phyloP scores from a whole-genome alignment of 2,113 vertebrate species.

The Oreochromis spilurus region DNA sequence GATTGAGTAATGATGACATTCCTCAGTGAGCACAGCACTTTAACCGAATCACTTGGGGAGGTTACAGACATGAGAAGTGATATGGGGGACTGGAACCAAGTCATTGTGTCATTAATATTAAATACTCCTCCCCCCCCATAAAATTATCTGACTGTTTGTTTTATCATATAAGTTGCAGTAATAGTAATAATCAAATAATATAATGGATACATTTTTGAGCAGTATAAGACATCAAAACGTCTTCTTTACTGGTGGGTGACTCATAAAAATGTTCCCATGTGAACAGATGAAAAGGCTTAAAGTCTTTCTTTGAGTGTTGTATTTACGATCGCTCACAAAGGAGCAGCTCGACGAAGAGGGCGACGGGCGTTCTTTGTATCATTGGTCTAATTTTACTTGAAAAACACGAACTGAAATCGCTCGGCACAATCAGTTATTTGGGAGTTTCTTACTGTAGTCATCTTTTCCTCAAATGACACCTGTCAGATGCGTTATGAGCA shows the following conservation, averaged over 20 bases:
- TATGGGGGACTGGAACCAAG: background rate
- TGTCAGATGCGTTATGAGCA: constrained; percentile 31
- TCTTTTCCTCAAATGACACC: constrained; percentile 34
- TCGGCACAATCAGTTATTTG: background rate
- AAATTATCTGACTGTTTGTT: background rate
- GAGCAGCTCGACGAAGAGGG: background rate
- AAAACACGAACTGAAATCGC: background rate
- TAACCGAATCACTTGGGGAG: background rate
- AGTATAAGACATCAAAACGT: background rate
- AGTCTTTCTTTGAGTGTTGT: background rate
- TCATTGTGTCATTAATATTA: background rate
- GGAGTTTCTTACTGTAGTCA: constrained; percentile 2
- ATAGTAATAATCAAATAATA: background rate
- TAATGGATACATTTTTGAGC: background rate
- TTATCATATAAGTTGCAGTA: background rate
- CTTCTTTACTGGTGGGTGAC: background rate
- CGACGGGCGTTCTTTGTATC: background rate
- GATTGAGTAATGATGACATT: background rate
- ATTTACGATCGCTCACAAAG: background rate
- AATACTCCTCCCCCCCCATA: background rate
- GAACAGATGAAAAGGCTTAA: background rate
- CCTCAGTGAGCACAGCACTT: background rate
- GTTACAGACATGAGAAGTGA: background rate
- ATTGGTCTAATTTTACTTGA: background rate
- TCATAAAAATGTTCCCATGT: background rate